Percentiles rank a stretch among this genome's conserved stretches.
Evolutionary conservation across 2,797 vertebrate genomes (phyloP).

Genomic region (Malurus splendens): DNA sequence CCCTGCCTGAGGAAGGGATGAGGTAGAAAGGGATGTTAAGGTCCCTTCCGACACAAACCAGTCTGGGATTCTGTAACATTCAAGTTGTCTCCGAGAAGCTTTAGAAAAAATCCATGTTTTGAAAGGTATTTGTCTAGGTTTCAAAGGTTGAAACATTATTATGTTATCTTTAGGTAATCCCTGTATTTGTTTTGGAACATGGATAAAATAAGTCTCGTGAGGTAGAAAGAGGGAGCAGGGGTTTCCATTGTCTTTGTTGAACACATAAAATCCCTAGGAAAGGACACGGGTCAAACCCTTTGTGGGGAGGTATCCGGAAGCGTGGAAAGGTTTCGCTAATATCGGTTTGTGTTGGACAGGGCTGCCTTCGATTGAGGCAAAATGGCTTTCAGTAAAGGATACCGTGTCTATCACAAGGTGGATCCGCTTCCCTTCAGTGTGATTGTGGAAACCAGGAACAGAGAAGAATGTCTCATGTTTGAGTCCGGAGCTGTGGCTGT

Average conservation of each 20-base stretch:
- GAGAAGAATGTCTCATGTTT: constrained; percentile 95
- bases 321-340: neutral
- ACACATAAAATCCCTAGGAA: neutral
- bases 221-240: neutral
- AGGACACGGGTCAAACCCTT: neutral
- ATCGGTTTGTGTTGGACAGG: constrained; percentile 40
- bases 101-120: neutral
- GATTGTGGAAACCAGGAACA: constrained; percentile 89
- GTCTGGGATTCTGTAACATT: neutral
- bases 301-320: neutral
- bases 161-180: neutral
- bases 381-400: constrained; percentile 99
- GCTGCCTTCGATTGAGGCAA: constrained; percentile 43
- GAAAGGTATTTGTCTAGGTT: neutral
- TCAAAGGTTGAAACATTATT: neutral
- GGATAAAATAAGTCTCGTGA: neutral
- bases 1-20: neutral
- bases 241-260: neutral
- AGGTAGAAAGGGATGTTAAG: neutral
- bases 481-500: constrained; percentile 97
- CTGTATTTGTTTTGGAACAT: neutral
- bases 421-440: constrained; percentile 94
- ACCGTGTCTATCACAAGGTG: constrained; percentile 94
- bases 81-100: neutral
- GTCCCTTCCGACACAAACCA: neutral